Evolutionary conservation across 2,113 vertebrate genomes (phyloP).

Genomic region (Piaya cayana): DNA sequence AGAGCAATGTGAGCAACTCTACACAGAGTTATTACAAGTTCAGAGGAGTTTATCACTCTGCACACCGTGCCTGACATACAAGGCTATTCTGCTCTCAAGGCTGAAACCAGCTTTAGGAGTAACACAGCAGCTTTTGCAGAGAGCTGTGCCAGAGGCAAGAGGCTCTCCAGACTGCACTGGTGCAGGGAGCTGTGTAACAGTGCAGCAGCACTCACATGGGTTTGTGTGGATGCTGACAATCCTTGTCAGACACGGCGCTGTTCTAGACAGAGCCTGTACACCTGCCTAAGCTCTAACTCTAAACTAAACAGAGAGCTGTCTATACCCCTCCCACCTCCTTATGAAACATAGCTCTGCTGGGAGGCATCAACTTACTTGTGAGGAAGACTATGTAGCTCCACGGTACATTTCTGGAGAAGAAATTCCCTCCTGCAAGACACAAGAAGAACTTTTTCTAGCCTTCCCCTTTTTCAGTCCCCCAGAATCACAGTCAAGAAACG

Average conservation of each 20-base stretch:
- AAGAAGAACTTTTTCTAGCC: neutral
- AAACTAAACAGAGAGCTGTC: neutral
- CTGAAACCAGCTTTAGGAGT: neutral
- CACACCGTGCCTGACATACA: neutral
- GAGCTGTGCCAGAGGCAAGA: neutral
- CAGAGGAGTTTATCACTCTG: neutral
- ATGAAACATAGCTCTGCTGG: neutral
- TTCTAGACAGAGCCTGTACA: neutral
- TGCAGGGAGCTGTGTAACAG: neutral
- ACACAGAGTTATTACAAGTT: neutral
- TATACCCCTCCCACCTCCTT: neutral
- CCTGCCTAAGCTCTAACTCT: neutral
- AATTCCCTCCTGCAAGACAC: constrained; percentile 83
- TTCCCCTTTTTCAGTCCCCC: neutral
- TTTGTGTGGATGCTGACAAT: neutral
- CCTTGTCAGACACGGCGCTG: neutral
- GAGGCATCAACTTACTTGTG: constrained; percentile 83
- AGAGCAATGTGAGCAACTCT: neutral
- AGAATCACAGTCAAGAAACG: neutral
- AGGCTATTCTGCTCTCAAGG: neutral
- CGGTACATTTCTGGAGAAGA: constrained; percentile 86
- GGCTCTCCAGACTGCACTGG: neutral
- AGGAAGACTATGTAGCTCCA: constrained; percentile 97
- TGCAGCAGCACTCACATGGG: neutral
- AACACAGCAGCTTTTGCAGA: neutral